Evolutionary conservation across 2,113 vertebrate genomes (phyloP), one percentile per base, ranked within the genome.

Genomic region (Ophthalmolycus amberensis): DNA sequence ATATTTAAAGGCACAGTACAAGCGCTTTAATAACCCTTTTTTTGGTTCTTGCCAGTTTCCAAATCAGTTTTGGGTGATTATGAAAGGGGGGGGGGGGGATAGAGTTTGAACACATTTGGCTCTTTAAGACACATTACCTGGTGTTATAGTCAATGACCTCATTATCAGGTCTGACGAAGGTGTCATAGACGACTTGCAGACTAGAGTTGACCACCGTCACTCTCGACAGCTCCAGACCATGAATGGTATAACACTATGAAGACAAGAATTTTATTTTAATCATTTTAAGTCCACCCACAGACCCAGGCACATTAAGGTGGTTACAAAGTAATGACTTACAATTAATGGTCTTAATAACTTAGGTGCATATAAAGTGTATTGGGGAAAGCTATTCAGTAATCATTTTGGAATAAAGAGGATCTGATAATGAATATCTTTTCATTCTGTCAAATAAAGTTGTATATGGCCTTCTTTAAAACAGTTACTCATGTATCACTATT

Each of bases 101-200:
- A 72, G 6, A n/a, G 8, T 16, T 48, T n/a, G 14, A 77, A 6
- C 8, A 16, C 0, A 4, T 40, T 50, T 52, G 29, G 3, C 12
- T 16, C 4, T 6, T 37, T n/a, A 14, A 0, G 4, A 48, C 27
- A 58, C 12, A 58, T 80, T 94, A 97, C 95, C 95, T 96, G 77
- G 88, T 95, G 75, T 96, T 96, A 65, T 88, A 96, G 92, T 97
- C 96, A 66, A 96, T 88, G 48, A 96, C 89, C 77, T 96, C 94
- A 75, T 94, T 93, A 67, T 93, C 89, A 29, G 96, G 95, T 84
- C 90, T 96, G 83, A 98, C 95, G 89, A 96, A 95, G 0, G 90
- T 86, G 71, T 96, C 95, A 14, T 94, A 96, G 86, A 96, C 52
- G 25, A 97, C 93, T 71, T 95, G 92, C 56, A 96, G 90, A 50